Evolutionary conservation across 2,797 vertebrate species (phyloP).

Genomic region (Eospalax fontanierii): DNA sequence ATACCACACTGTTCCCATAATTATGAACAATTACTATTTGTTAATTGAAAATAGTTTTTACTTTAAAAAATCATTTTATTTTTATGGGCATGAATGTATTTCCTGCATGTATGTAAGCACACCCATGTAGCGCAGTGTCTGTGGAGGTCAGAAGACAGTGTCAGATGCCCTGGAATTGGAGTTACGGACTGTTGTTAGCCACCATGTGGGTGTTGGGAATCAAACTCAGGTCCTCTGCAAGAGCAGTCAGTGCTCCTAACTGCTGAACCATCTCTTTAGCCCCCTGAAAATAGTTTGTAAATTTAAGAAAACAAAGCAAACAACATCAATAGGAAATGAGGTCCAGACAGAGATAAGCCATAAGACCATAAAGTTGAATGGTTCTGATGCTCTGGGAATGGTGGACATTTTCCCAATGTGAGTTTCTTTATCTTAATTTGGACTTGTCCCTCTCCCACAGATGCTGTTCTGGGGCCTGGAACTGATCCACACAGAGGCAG

Average conservation of each 20-base stretch:
- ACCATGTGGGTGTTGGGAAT: too few species aligned
- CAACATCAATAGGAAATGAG: neutral
- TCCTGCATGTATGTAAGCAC: too few species aligned
- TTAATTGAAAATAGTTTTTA: neutral
- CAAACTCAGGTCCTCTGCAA: too few species aligned
- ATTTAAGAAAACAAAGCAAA: neutral
- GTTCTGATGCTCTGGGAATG: neutral
- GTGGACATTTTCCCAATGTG: neutral
- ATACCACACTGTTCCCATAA: too few species aligned
- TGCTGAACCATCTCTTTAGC: too few species aligned
- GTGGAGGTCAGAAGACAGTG: too few species aligned
- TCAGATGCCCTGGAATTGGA: too few species aligned
- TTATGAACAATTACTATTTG: neutral
- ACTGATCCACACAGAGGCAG: neutral
- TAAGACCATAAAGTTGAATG: neutral
- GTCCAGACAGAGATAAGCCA: neutral
- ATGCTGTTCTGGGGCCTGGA: neutral
- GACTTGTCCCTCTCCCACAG: neutral
- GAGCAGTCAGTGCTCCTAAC: too few species aligned
- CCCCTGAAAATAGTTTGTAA: constrained; percentile 4
- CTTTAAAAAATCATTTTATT: too few species aligned
- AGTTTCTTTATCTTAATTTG: constrained; percentile 20
- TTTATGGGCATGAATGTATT: too few species aligned
- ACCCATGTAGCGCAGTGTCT: too few species aligned
- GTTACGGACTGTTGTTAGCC: too few species aligned